Evolutionary conservation across 2,113 vertebrate species (phyloP), one percentile per base, ranked within the genome.

Genomic region (Puffinus mauretanicus): DNA sequence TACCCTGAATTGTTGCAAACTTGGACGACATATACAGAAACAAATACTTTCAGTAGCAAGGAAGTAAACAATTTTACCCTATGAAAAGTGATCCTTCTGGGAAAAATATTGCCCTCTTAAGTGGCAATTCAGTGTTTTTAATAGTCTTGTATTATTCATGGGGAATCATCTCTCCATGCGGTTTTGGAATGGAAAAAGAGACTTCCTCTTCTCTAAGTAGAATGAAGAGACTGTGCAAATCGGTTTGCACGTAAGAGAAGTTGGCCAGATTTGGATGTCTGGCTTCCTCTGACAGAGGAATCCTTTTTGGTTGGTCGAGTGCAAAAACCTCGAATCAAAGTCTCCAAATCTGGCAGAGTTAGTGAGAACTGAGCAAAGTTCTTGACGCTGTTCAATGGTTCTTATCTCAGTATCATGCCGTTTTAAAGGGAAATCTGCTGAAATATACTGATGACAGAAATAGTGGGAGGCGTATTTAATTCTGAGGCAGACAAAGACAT

Each of bases 91-190:
- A 96, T 81, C 70, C 76, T 95, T 95, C 76, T 67, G 86, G 82
- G 89, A 79, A 94, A 82, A 57, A 57, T 72, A 54, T 5, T 84
- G 25, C 64, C 29, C 64, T 86, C 47, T 49, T 83, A 86, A 95
- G 78, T 70, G 85, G 54, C 79, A 66, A 51, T 86, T 88, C 52
- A 62, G 13, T 76, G 55, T 44, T 73, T 94, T 92, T 84, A 96
- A 54, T 55, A 90, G 64, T 64, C 34, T 5, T 94, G 32, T 64
- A 91, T 96, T 96, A 94, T 95, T 95, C 19, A 78, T 88, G 73
- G 46, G 5, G 32, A 51, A 62, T 79, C 1, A 58, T 86, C 65
- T 72, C 66, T 85, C 20, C 20, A 7, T 42, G 69, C 3, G 21
- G 77, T 87, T 94, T 93, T 66, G 61, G 70, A 91, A 80, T 52